phyloP scores from a whole-genome alignment of 1,140 invertebrate genomes.

The Steinernema feltiae region DNA sequence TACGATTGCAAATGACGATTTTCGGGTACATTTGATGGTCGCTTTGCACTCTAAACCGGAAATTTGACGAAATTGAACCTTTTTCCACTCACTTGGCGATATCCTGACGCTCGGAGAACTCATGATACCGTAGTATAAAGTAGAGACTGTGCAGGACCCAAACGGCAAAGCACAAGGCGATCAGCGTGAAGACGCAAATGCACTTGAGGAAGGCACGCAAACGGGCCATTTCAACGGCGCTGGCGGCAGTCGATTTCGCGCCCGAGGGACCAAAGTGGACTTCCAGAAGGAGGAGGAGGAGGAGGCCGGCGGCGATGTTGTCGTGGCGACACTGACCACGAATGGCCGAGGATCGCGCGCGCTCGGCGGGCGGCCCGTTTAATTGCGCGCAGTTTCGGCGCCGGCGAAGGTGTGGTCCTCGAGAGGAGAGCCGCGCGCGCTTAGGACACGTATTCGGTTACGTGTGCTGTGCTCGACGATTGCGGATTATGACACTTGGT shows the following conservation, averaged over 20 bases:
- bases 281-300: background rate
- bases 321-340: background rate
- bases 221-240: background rate
- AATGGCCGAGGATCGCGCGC: slow-evolving; percentile 2
- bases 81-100: slow-evolving; percentile 20
- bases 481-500: slow-evolving; percentile 8
- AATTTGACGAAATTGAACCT: background rate
- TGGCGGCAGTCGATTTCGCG: background rate
- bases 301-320: background rate
- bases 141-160: slow-evolving; percentile 32
- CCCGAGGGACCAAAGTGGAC: background rate
- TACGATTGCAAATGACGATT: slow-evolving; percentile 32
- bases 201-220: slow-evolving; percentile 6
- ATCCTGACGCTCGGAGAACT: slow-evolving; percentile 18
- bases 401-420: background rate
- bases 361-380: slow-evolving; percentile 11
- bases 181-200: slow-evolving; percentile 15
- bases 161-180: slow-evolving; percentile 26
- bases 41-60: slow-evolving; percentile 20
- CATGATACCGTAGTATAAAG: slow-evolving; percentile 30
- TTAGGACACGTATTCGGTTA: background rate
- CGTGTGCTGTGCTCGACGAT: background rate
- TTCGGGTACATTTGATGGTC: slow-evolving; percentile 23
- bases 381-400: slow-evolving; percentile 6
- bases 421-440: background rate